These are phyloP conservation scores for Calephelis perditalis DNA, from an alignment of 2,888 invertebrate species.

Conservation along the genomic window DNA sequence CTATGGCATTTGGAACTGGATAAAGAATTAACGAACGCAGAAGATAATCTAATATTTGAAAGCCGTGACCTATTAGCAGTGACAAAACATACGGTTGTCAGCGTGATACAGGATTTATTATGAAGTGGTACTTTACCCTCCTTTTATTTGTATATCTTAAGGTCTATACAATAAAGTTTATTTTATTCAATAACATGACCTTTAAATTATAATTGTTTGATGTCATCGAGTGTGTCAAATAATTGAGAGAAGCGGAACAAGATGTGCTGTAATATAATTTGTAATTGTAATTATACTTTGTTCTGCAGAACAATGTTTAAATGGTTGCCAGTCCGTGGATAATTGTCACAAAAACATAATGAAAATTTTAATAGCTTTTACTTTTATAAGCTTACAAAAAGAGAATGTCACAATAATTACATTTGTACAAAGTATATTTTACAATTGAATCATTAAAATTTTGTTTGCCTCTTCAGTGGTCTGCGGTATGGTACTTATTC, in stretches of 20 bases:
- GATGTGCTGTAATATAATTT: slow-evolving; percentile 35
- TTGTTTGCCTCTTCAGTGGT: too few relatives aligned
- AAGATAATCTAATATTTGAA: slow-evolving; percentile 51
- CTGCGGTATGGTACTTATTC: too few relatives aligned
- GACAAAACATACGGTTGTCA: slow-evolving; percentile 69
- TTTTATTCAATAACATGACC: slow-evolving; percentile 22
- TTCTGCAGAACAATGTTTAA: slow-evolving; percentile 8
- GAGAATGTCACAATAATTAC: not conserved
- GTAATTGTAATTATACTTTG: slow-evolving; percentile 26
- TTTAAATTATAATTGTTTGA: slow-evolving; percentile 25
- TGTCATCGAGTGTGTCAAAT: slow-evolving; percentile 46
- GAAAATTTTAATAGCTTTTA: not conserved
- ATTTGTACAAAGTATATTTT: too few relatives aligned
- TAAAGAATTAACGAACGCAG: slow-evolving; percentile 14
- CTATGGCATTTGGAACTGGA: not conserved
- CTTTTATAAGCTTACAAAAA: not conserved
- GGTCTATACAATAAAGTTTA: slow-evolving; percentile 23
- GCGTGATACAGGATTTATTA: slow-evolving; percentile 62
- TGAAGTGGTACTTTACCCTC: slow-evolving; percentile 21
- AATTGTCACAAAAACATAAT: slow-evolving; percentile 2
- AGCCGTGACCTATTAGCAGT: slow-evolving; percentile 63
- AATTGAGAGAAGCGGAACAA: slow-evolving; percentile 57
- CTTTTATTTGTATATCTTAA: slow-evolving; percentile 22
- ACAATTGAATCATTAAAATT: too few relatives aligned
- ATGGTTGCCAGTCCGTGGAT: not conserved